phyloP scores from a whole-genome alignment of 2,797 vertebrate genomes.

The Smutsia gigantea region DNA sequence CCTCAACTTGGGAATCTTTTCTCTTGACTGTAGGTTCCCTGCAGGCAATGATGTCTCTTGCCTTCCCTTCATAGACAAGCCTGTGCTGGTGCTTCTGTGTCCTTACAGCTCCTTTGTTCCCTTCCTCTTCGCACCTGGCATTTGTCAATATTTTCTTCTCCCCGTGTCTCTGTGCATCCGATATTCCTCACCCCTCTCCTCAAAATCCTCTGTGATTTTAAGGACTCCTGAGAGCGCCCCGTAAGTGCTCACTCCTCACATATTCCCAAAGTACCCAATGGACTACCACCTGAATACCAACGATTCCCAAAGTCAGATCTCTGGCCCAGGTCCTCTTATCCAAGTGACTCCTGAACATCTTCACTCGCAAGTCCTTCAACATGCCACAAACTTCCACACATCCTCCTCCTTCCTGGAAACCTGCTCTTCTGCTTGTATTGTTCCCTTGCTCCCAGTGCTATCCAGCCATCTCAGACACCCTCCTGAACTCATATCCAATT shows the following conservation, averaged over 20 bases:
- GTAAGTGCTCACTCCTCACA: neutral
- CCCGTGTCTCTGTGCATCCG: neutral
- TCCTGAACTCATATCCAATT: neutral
- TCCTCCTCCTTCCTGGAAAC: neutral
- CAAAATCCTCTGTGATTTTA: neutral
- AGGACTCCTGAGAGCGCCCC: neutral
- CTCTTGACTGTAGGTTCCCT: neutral
- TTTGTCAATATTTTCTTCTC: neutral
- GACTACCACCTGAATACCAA: neutral
- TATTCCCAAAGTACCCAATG: neutral
- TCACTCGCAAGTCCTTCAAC: neutral
- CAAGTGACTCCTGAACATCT: neutral
- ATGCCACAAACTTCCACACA: neutral
- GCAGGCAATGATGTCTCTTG: neutral
- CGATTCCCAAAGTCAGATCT: neutral
- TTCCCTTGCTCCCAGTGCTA: neutral
- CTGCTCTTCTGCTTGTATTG: neutral
- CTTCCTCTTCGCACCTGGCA: neutral
- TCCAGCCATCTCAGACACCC: neutral
- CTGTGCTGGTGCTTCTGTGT: rapidly evolving
- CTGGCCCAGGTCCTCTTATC: neutral
- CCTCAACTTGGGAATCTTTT: neutral
- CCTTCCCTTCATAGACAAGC: neutral
- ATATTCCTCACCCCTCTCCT: neutral
- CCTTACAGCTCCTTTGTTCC: neutral